These are phyloP conservation scores for Cygnus atratus DNA, from an alignment of 2,113 vertebrate genomes.

Conservation along the genomic window DNA sequence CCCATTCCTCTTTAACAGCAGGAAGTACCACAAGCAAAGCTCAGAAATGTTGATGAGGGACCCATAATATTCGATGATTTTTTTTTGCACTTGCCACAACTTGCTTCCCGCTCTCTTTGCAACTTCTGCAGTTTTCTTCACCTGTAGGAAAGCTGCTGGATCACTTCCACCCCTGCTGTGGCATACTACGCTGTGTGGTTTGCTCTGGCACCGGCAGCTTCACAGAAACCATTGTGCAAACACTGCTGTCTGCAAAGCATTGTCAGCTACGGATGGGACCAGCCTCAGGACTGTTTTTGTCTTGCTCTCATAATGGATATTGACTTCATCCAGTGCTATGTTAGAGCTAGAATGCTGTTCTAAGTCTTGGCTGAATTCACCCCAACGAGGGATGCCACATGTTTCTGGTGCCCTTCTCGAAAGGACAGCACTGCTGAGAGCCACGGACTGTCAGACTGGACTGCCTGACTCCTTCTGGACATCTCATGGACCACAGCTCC, in stretches of 20 bases:
- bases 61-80: neutral
- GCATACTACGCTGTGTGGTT: neutral
- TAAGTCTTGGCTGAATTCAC: neutral
- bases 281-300: neutral
- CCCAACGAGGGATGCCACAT: rapidly evolving
- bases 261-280: neutral
- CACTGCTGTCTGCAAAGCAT: neutral
- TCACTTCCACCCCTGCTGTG: neutral
- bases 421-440: neutral
- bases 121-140: too few species aligned
- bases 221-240: neutral
- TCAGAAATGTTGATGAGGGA: neutral
- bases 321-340: neutral
- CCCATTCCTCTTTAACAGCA: neutral
- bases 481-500: neutral
- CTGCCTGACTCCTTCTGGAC: neutral
- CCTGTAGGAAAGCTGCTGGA: neutral
- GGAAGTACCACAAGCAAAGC: neutral
- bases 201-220: neutral
- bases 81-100: neutral
- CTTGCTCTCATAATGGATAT: neutral
- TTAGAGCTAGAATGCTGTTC: neutral
- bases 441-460: too few species aligned
- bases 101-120: neutral
- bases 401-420: neutral